Conservation (phyloP, 2,888 invertebrate species). For the Acleris sparsana region DNA sequence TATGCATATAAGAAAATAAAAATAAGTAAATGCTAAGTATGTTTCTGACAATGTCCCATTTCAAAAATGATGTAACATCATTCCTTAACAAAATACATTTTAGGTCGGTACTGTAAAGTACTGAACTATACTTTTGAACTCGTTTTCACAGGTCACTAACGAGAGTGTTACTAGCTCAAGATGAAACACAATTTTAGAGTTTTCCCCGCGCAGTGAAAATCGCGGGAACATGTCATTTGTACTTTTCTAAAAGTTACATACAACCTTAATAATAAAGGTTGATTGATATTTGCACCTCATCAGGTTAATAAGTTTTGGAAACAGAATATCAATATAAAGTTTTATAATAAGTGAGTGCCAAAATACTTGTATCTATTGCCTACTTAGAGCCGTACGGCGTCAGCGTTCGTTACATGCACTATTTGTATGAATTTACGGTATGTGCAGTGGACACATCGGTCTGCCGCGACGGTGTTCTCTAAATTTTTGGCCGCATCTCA, state of each 20-base stretch:
- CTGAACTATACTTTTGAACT: constrained; percentile 2
- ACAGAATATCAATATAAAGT: constrained; percentile 9
- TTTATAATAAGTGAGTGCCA: not conserved
- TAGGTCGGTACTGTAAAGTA: constrained; percentile 3
- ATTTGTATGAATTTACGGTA: not conserved
- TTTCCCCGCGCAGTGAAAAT: not conserved
- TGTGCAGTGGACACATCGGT: too few species aligned
- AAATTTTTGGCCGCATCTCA: too few species aligned
- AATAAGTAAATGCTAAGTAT: constrained; percentile 46
- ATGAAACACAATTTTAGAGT: not conserved
- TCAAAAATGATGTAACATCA: constrained; percentile 11
- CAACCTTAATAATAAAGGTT: not conserved
- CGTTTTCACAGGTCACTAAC: not conserved
- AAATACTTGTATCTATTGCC: not conserved
- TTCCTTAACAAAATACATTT: constrained; percentile 4
- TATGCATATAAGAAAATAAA: constrained; percentile 27
- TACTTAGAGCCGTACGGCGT: not conserved
- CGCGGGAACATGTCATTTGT: constrained; percentile 14
- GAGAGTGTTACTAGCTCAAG: not conserved
- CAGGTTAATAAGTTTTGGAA: constrained; percentile 20
- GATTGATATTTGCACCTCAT: constrained; percentile 31
- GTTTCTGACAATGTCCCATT: constrained; percentile 37
- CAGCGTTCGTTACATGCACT: not conserved
- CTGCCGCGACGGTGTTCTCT: too few species aligned
- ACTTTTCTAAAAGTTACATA: constrained; percentile 14